Percentiles rank a stretch among this genome's conserved stretches.
Evolutionary conservation across 2,113 vertebrate genomes (phyloP).

Genomic region (Pyrgilauda ruficollis): DNA sequence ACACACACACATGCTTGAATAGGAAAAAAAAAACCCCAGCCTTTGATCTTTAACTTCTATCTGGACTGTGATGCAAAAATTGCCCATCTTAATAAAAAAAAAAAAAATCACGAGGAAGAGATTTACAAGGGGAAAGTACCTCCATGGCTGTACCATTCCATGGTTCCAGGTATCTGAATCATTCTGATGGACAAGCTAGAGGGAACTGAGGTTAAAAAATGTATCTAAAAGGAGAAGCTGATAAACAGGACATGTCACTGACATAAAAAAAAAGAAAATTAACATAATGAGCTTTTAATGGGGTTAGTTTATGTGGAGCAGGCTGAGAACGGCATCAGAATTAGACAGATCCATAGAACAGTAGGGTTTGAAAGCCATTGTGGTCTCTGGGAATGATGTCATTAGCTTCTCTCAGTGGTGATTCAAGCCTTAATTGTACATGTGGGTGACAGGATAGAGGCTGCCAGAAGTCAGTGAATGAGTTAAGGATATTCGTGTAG

Average conservation of each 20-base stretch:
- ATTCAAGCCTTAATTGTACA: not conserved
- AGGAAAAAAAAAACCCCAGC: fast-evolving
- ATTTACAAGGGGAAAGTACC: not conserved
- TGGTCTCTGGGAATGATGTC: constrained; percentile 17
- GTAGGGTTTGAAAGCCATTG: not conserved
- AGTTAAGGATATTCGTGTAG: not conserved
- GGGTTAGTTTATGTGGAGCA: not conserved
- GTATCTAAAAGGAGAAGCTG: not conserved
- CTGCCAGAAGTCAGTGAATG: constrained; percentile 1
- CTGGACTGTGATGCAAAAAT: not conserved
- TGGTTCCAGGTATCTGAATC: not conserved
- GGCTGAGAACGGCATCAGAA: constrained; percentile 6
- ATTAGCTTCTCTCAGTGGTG: not conserved
- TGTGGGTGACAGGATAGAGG: not conserved
- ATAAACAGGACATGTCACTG: not conserved
- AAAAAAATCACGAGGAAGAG: fast-evolving
- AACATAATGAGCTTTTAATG: not conserved
- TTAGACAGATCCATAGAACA: not conserved
- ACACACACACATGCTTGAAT: not conserved
- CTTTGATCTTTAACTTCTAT: not conserved
- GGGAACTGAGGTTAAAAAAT: not conserved
- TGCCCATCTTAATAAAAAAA: not conserved
- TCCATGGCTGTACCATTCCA: not conserved
- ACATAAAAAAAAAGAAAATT: not conserved
- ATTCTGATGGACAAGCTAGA: not conserved